phyloP scores from a whole-genome alignment of 2,888 invertebrate genomes.

The Aphodius sticticus region DNA sequence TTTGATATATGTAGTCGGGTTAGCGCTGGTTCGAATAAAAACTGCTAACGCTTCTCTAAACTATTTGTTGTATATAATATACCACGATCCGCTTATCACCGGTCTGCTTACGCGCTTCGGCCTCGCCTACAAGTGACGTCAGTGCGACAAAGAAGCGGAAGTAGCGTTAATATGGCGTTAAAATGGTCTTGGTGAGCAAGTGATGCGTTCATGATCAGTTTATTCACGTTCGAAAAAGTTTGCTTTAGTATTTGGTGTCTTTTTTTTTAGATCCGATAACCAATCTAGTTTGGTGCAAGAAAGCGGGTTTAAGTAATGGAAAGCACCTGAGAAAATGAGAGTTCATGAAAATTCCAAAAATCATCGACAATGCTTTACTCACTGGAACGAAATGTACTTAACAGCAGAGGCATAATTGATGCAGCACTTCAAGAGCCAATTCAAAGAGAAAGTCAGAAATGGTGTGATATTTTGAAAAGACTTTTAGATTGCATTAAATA shows the following conservation, averaged over 20 bases:
- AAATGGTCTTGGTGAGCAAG: not conserved
- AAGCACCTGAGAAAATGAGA: not conserved
- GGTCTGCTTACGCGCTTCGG: too few relatives aligned
- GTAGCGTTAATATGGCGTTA: too few relatives aligned
- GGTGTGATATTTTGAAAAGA: conserved; percentile 8
- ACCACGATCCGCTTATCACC: too few relatives aligned
- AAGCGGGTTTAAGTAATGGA: not conserved
- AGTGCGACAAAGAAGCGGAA: too few relatives aligned
- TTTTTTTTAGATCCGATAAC: not conserved
- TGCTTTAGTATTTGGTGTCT: not conserved
- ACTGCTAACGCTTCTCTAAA: too few relatives aligned
- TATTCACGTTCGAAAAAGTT: not conserved
- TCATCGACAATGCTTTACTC: not conserved
- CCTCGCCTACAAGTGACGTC: too few relatives aligned
- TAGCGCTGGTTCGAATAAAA: too few relatives aligned
- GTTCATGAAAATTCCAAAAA: conserved; percentile 7
- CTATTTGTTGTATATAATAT: too few relatives aligned
- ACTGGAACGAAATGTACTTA: not conserved
- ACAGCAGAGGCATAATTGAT: conserved; percentile 6
- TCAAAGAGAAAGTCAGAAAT: conserved; percentile 4
- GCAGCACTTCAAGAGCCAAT: not conserved
- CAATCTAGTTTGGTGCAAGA: not conserved
- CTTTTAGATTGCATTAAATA: not conserved
- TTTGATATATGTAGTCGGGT: too few relatives aligned
- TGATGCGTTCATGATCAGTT: not conserved